These are phyloP conservation scores for Anaspis maculata DNA, from an alignment of 2,888 invertebrate genomes.

Conservation along the genomic window DNA sequence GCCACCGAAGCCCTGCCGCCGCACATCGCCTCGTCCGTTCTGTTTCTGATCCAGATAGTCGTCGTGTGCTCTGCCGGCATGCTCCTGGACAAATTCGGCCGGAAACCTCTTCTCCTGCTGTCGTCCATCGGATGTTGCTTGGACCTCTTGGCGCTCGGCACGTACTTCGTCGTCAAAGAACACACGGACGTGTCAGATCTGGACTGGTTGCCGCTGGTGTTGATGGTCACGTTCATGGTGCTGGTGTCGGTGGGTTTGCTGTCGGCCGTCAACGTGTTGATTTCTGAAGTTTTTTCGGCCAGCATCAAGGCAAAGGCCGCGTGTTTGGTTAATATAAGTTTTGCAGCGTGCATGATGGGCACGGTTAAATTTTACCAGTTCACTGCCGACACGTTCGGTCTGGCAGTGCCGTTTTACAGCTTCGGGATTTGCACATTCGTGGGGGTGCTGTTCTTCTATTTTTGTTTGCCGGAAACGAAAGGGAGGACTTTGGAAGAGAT, in stretches of 20 bases:
- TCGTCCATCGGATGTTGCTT: slow-evolving; percentile 21
- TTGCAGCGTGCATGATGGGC: slow-evolving; percentile 23
- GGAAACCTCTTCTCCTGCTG: slow-evolving; percentile 22
- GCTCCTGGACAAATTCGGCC: slow-evolving; percentile 24
- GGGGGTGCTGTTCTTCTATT: slow-evolving; percentile 23
- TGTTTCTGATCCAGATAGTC: slow-evolving; percentile 12
- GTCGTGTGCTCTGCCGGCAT: slow-evolving; percentile 18
- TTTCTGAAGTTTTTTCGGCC: slow-evolving; percentile 27
- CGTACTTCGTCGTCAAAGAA: slow-evolving; percentile 30
- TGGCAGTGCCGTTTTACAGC: slow-evolving; percentile 27
- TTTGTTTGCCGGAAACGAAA: slow-evolving; percentile 33
- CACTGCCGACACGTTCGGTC: slow-evolving; percentile 23
- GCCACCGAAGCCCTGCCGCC: slow-evolving; percentile 10
- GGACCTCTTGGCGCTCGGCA: slow-evolving; percentile 16
- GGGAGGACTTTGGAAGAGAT: slow-evolving; percentile 35
- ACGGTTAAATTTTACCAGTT: slow-evolving; percentile 32
- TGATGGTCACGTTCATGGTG: slow-evolving; percentile 21
- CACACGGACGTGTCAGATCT: slow-evolving; percentile 15
- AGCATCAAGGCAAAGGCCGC: slow-evolving; percentile 31
- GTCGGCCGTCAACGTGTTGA: slow-evolving; percentile 21
- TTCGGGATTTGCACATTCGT: slow-evolving; percentile 22
- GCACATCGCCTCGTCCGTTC: slow-evolving; percentile 8
- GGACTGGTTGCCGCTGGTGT: slow-evolving; percentile 23
- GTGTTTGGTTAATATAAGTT: slow-evolving; percentile 26
- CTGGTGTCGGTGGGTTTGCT: slow-evolving; percentile 23